Evolutionary conservation across 2,888 invertebrate species (phyloP), one percentile per base, ranked within the genome.

Genomic region (Cataglyphis rosenhaueri): DNA sequence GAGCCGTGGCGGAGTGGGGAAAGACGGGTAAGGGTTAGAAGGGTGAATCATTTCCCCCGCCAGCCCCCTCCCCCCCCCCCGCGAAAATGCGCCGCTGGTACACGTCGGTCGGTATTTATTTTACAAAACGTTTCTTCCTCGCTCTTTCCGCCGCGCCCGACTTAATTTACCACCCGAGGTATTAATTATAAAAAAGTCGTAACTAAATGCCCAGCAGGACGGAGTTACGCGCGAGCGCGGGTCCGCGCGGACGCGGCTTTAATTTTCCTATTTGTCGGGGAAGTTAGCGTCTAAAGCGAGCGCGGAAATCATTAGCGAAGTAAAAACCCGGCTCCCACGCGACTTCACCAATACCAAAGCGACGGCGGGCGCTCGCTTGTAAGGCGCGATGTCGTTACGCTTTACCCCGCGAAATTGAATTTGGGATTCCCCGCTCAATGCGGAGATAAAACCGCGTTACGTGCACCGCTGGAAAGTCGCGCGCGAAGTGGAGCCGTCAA

Each of bases 131-230:
- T 82, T 83, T 87, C 89, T 87, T 86, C 91, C 91, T 79, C 78
- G 44, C 78, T 91, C 91, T 91, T 88, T 87, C 82, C 86, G 87
- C 85, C 87, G 83, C 65, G 55, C 61, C 73, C 83, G 91, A 93
- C 92, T 93, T 93, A 91, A 91, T 93, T 92, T 90, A 91, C 91
- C 92, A 91, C 90, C 92, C 91, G 91, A 89, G 91, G 92, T 93
- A 93, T 93, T 92, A 93, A 93, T 93, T 93, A 93, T 93, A 92
- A 93, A 92, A 92, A 93, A 92, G 92, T 92, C 91, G 92, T 92
- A 92, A 93, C 93, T 92, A 92, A 93, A 93, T 92, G 92, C 91
- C 92, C 91, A 87, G 87, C 90, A 86, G 92, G 88, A 84, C 90
- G 87, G 83, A 89, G 88, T 84, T 85, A 81, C 85, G 85, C 73